phyloP scores from a whole-genome alignment of 1,140 invertebrate species.

The Caenorhabditis latens region DNA sequence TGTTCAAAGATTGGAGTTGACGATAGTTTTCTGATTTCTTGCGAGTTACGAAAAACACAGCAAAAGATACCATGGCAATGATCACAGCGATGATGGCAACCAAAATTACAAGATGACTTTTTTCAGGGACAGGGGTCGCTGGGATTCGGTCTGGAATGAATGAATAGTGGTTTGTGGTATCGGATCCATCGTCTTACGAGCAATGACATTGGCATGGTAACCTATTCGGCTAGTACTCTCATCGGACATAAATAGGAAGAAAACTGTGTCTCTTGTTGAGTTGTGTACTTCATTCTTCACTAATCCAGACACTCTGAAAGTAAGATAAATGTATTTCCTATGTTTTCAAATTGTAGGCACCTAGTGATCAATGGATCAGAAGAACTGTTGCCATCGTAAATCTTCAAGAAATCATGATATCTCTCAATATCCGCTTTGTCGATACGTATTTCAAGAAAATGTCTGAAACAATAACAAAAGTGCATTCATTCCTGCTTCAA shows the following conservation, averaged over 20 bases:
- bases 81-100: background rate
- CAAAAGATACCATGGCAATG: background rate
- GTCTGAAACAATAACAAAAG: background rate
- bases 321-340: too few species aligned
- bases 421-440: background rate
- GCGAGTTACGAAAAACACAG: background rate
- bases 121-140: background rate
- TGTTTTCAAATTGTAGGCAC: background rate
- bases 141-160: background rate
- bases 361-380: background rate
- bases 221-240: background rate
- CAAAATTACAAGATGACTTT: background rate
- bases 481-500: too few species aligned
- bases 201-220: constrained; percentile 16
- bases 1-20: background rate
- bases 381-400: constrained; percentile 16
- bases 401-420: constrained; percentile 20
- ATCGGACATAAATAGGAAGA: background rate
- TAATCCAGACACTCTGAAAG: constrained; percentile 1
- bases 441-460: background rate
- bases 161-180: background rate
- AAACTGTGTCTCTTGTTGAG: background rate
- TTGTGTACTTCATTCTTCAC: background rate
- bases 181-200: background rate
- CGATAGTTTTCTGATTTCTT: background rate